Conservation (phyloP, 2,113 vertebrate species). For the Oryzias woworae region DNA sequence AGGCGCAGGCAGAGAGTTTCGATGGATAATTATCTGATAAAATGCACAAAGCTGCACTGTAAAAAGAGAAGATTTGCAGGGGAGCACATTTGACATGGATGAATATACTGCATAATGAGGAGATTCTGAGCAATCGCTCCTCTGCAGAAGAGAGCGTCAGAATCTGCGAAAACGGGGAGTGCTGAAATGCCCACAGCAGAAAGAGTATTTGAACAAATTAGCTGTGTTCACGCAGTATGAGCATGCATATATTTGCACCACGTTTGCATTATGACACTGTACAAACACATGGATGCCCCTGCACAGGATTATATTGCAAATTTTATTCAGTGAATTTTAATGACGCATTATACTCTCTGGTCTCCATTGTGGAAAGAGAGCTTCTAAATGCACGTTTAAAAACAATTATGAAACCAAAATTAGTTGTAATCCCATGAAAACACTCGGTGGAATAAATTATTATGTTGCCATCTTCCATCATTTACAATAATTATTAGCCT, state of each 20-base stretch:
- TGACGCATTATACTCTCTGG: constrained; percentile 6
- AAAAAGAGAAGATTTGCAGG: constrained; percentile 16
- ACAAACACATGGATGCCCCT: background rate
- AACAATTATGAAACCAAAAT: constrained; percentile 25
- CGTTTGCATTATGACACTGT: background rate
- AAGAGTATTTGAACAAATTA: constrained; percentile 12
- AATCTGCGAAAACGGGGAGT: constrained; percentile 13
- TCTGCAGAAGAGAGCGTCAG: background rate
- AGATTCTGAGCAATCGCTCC: constrained; percentile 21
- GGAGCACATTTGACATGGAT: constrained; percentile 24
- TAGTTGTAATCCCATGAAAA: constrained; percentile 51
- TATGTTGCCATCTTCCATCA: constrained; percentile 48
- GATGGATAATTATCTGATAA: constrained; percentile 38
- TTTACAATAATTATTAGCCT: constrained; percentile 67
- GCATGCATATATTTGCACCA: background rate
- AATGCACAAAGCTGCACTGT: constrained; percentile 18
- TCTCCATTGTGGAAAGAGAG: constrained; percentile 6
- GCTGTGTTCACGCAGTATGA: constrained; percentile 2
- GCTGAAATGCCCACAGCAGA: background rate
- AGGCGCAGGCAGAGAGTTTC: constrained; percentile 21
- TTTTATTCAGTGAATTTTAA: constrained; percentile 12
- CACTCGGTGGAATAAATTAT: constrained; percentile 49
- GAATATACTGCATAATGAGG: constrained; percentile 35
- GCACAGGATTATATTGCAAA: constrained; percentile 7
- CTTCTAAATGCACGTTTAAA: constrained; percentile 13